phyloP scores from a whole-genome alignment of 1,140 invertebrate genomes.

The Acyrthosiphon pisum region DNA sequence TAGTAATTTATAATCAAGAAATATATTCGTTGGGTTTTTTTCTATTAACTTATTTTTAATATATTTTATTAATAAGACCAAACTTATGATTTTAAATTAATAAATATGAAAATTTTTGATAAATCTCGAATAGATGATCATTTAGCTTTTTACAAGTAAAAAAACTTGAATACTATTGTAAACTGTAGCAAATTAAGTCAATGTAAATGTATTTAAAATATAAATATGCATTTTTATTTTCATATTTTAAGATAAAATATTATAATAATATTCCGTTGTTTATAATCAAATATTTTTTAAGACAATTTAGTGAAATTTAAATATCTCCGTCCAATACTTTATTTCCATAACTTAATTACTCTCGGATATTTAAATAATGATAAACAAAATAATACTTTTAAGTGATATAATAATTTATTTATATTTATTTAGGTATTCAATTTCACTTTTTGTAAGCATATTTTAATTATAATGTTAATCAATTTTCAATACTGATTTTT shows the following conservation, averaged over 20 bases:
- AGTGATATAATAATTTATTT: not conserved
- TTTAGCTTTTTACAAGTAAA: not conserved
- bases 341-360: constrained; percentile 17
- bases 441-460: not conserved
- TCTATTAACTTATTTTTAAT: not conserved
- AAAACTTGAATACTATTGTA: not conserved
- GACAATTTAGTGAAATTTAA: not conserved
- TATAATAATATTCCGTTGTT: not conserved
- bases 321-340: not conserved
- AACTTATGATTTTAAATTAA: not conserved
- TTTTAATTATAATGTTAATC: not conserved
- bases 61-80: not conserved
- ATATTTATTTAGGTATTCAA: not conserved
- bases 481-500: not conserved
- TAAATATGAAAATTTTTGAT: not conserved
- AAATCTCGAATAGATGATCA: not conserved
- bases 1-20: not conserved
- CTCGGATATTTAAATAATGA: not conserved
- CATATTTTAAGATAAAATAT: not conserved
- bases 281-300: not conserved
- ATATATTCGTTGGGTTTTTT: not conserved
- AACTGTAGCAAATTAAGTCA: not conserved
- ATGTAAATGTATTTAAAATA: not conserved
- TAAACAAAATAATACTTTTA: not conserved
- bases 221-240: not conserved